Evolutionary conservation across 1,140 invertebrate species (phyloP).

Genomic region (Chlorops oryzae): DNA sequence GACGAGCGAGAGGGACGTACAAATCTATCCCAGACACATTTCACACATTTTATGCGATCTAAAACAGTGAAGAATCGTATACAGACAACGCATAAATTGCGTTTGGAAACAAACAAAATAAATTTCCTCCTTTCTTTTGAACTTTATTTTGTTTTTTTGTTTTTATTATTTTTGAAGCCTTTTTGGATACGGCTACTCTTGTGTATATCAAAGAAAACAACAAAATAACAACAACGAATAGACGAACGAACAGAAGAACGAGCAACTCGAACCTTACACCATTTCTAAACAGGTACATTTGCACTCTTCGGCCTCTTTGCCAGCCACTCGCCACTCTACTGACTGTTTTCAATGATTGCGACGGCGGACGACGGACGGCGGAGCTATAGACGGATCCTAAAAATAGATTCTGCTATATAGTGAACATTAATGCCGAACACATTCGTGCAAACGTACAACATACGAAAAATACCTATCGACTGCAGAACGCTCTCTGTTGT

Average conservation of each 20-base stretch:
- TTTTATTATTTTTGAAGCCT: background rate
- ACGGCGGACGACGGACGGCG: background rate
- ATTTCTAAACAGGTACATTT: constrained; percentile 2
- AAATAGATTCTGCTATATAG: constrained; percentile 6
- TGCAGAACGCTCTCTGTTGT: background rate
- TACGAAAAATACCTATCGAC: background rate
- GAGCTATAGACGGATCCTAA: background rate
- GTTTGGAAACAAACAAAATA: too few species aligned
- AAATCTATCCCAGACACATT: too few species aligned
- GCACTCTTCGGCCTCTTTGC: background rate
- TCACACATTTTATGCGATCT: too few species aligned
- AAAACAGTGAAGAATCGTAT: too few species aligned
- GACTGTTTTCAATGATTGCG: background rate
- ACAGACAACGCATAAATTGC: too few species aligned
- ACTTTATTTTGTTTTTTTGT: background rate
- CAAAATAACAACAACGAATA: background rate
- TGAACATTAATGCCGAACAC: constrained; percentile 2
- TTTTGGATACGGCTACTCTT: background rate
- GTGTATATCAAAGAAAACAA: background rate
- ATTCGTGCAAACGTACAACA: background rate
- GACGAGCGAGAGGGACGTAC: too few species aligned
- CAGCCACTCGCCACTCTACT: background rate
- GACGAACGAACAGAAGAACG: background rate
- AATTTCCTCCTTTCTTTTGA: background rate
- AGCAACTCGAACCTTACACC: background rate